Evolutionary conservation across 2,113 vertebrate species (phyloP), one percentile per base, ranked within the genome.

Genomic region (Phylloscopus whistleri): DNA sequence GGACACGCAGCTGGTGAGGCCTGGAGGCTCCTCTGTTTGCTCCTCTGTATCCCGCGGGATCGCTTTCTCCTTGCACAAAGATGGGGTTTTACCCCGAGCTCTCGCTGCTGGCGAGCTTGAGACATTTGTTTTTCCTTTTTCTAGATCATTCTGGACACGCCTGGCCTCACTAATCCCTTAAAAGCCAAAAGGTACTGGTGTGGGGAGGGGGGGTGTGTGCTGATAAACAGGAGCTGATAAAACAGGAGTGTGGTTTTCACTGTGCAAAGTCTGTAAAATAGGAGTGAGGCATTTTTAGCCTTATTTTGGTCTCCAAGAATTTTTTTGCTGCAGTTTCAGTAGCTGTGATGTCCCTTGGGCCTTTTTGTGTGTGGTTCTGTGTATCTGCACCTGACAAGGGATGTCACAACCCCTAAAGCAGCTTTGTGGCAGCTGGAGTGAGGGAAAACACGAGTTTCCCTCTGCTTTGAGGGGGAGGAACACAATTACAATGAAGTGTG

Each of bases 121-220:
- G 13, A 6, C 3, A 2, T 44, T 16, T 58, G 21, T 62, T 12
- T 73, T 95, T 97, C 14, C 14, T 93, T 48, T 94, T 87, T 67
- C 44, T 92, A 99, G 99, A 96, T 99, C 96, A 97, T 99, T 35
- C 97, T 99, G 94, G 99, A 99, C 93, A 99, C 99, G 8, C 99
- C 99, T 78, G 99, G 99, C 48, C 98, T 99, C 92, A 99, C 98
- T 31, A 98, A 94, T 41, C 92, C 73, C 19, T 43, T 91, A 24
- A 99, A 99, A 96, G 98, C 97, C 96, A 99, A 98, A 98, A 99
- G 98, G 99, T 99, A 97, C 5, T 19, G 28, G 11, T 44, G 67
- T 31, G 52, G 33, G 56, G 19, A 48, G n/a, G 26, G 11, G 19
- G 16, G 11, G 4, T 8, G 5, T 18, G 7, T 37, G 10, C 33